Evolutionary conservation across 2,113 vertebrate species (phyloP).

Genomic region (Cheilinus undulatus): DNA sequence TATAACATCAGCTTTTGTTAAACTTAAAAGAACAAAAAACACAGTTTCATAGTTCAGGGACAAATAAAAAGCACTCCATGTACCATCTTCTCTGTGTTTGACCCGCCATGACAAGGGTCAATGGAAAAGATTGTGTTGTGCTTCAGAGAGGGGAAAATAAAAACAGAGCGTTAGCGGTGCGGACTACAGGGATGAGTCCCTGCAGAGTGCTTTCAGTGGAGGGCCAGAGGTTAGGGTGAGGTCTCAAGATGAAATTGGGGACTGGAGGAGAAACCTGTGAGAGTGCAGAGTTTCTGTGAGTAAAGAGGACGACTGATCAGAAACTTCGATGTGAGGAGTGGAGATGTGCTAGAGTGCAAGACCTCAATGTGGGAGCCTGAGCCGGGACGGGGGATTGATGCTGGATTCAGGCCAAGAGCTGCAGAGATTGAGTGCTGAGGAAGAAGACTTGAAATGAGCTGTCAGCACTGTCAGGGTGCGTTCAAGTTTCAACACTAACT

Average conservation of each 20-base stretch:
- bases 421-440: background rate
- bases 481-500: background rate
- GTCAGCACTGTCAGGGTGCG: slow-evolving; percentile 2
- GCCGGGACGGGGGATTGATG: slow-evolving; percentile 7
- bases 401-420: slow-evolving; percentile 25
- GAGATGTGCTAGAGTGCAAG: slow-evolving; percentile 10
- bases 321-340: background rate
- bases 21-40: slow-evolving; percentile 1
- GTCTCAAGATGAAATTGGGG: slow-evolving; percentile 41
- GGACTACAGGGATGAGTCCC: slow-evolving; percentile 11
- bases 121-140: slow-evolving; percentile 42
- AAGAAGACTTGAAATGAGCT: slow-evolving; percentile 28
- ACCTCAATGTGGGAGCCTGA: slow-evolving; percentile 15
- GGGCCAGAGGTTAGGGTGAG: slow-evolving; percentile 6
- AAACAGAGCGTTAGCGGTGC: slow-evolving; percentile 17
- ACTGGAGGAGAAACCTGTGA: slow-evolving; percentile 39
- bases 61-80: slow-evolving; percentile 18
- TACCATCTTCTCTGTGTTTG: slow-evolving; percentile 19
- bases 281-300: background rate
- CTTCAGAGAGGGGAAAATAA: slow-evolving; percentile 13
- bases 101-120: slow-evolving; percentile 34
- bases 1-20: background rate
- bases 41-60: background rate
- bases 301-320: slow-evolving; percentile 24
- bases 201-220: slow-evolving; percentile 13